Percentiles rank a stretch among this genome's conserved stretches.
phyloP scores from a whole-genome alignment of 1,140 invertebrate genomes.

The Conus betulinus region DNA sequence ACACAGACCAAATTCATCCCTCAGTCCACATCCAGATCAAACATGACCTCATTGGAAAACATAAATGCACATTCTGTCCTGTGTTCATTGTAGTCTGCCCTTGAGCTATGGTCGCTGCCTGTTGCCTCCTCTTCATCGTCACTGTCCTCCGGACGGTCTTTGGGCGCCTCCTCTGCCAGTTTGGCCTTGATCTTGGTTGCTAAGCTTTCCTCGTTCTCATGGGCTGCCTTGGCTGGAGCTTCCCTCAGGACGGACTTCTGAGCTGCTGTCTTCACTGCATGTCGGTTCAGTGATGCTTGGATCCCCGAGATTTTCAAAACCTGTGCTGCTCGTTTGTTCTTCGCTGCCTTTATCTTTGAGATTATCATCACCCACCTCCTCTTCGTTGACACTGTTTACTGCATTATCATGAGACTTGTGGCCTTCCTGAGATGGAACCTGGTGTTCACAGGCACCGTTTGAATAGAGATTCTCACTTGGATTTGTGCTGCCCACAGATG shows the following conservation, averaged over 20 bases:
- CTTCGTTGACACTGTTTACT: background rate
- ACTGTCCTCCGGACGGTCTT: conserved; percentile 37
- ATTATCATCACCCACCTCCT: background rate
- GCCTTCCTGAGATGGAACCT: background rate
- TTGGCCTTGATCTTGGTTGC: conserved; percentile 25
- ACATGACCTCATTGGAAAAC: conserved; percentile 67
- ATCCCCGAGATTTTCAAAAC: background rate
- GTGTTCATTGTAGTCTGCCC: conserved; percentile 53
- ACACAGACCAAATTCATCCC: background rate
- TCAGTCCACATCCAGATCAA: conserved; percentile 66
- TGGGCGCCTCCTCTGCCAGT: conserved; percentile 28
- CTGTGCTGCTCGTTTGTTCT: background rate
- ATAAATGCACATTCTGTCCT: conserved; percentile 66
- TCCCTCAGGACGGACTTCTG: background rate
- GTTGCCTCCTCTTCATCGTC: conserved; percentile 59
- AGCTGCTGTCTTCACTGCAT: background rate
- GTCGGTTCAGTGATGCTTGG: background rate
- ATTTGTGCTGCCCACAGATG: background rate
- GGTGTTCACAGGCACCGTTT: background rate
- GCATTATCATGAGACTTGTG: background rate
- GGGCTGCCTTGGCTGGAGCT: background rate
- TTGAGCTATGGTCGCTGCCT: conserved; percentile 25
- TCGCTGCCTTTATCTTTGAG: conserved; percentile 22
- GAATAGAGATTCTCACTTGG: background rate
- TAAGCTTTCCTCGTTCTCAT: background rate